phyloP scores from a whole-genome alignment of 2,797 vertebrate genomes.

The Loriculus beryllinus region DNA sequence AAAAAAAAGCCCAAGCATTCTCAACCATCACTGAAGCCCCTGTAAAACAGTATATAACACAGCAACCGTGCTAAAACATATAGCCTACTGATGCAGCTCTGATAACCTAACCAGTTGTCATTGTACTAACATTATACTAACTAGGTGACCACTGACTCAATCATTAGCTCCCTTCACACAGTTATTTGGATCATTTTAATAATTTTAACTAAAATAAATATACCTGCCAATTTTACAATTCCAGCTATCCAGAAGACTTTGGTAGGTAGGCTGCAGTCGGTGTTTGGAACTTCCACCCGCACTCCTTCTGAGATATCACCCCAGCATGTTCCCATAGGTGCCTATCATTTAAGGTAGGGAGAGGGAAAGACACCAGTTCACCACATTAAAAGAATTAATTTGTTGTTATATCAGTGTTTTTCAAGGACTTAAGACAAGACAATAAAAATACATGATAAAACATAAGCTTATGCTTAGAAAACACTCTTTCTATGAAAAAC shows the following conservation, averaged over 20 bases:
- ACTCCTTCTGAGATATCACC: constrained; percentile 90
- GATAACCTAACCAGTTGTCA: not conserved
- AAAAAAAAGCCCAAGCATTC: not conserved
- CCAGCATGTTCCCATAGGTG: constrained; percentile 93
- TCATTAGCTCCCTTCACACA: not conserved
- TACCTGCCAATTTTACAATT: constrained; percentile 94
- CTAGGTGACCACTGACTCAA: not conserved
- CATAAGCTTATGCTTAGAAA: not conserved
- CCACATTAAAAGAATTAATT: not conserved
- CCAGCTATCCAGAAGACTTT: constrained; percentile 98
- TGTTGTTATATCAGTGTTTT: not conserved
- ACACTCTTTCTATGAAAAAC: not conserved
- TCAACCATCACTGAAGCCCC: not conserved
- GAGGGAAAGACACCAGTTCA: not conserved
- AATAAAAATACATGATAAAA: not conserved
- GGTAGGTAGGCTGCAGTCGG: constrained; percentile 88
- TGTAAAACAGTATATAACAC: rapidly evolving
- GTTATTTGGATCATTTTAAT: not conserved
- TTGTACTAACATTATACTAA: not conserved
- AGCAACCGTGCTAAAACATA: rapidly evolving
- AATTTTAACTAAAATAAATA: not conserved
- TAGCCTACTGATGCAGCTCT: not conserved
- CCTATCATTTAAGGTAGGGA: constrained; percentile 73
- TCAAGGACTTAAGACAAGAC: not conserved
- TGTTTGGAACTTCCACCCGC: constrained; percentile 91